Evolutionary conservation across 2,113 vertebrate species (phyloP).

Genomic region (Manacus vitellinus): DNA sequence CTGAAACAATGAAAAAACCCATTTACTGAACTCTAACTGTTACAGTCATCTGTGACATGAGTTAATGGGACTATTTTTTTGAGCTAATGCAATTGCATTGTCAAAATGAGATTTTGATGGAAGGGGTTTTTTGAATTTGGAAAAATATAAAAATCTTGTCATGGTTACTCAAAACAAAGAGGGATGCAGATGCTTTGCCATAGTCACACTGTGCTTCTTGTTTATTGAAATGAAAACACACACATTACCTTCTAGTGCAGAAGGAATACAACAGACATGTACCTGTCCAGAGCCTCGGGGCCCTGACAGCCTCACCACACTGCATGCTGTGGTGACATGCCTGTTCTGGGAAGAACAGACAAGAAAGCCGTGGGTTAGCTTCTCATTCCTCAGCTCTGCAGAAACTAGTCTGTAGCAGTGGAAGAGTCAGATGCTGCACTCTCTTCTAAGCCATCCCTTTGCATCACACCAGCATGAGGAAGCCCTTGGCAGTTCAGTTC

Average conservation of each 20-base stretch:
- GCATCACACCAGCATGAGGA: accelerated
- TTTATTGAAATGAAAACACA: neutral
- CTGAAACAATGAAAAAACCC: neutral
- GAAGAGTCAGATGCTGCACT: neutral
- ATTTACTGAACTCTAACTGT: neutral
- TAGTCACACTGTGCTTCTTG: neutral
- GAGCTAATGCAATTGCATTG: neutral
- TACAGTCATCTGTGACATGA: neutral
- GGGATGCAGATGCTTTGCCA: neutral
- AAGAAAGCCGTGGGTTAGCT: neutral
- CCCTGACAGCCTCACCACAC: neutral
- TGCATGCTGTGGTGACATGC: neutral
- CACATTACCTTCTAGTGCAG: neutral
- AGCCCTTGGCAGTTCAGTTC: neutral
- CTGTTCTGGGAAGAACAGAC: neutral
- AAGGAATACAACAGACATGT: neutral
- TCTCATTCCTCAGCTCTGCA: neutral
- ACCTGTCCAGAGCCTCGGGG: neutral
- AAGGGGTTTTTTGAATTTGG: neutral
- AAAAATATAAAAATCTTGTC: neutral
- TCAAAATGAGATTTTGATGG: neutral
- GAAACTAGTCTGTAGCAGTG: neutral
- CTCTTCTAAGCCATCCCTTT: neutral
- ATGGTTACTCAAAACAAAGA: neutral
- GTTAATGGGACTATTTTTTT: neutral